These are phyloP conservation scores for Ibycter americanus DNA, from an alignment of 2,797 vertebrate species.

Conservation along the genomic window DNA sequence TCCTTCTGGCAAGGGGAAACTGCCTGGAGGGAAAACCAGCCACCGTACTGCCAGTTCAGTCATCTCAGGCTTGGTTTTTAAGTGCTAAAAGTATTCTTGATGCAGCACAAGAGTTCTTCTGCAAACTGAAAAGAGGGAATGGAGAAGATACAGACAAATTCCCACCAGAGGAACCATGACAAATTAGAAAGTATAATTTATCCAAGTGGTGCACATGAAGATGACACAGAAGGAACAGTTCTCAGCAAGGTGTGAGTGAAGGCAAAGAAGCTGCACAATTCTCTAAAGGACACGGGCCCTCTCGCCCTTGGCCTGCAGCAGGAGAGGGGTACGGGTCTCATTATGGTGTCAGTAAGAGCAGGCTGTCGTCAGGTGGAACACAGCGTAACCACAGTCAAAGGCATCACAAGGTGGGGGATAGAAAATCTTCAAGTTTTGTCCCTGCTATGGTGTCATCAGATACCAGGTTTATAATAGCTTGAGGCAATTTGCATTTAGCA, in stretches of 20 bases:
- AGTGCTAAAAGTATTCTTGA: neutral
- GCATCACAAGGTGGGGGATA: neutral
- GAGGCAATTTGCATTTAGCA: neutral
- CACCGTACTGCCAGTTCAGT: neutral
- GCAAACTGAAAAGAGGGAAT: neutral
- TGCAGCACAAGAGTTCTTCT: neutral
- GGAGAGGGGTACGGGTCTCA: neutral
- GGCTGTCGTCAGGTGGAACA: neutral
- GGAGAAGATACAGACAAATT: neutral
- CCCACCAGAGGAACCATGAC: neutral
- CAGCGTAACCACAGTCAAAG: neutral
- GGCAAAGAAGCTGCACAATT: neutral
- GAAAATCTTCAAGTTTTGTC: neutral
- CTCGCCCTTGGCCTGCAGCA: neutral
- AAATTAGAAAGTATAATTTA: neutral
- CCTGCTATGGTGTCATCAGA: neutral
- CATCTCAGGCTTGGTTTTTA: neutral
- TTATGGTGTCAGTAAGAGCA: neutral
- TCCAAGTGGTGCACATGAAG: neutral
- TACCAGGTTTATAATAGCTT: neutral
- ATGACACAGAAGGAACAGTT: neutral
- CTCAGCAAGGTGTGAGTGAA: neutral
- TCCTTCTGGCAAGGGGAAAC: neutral
- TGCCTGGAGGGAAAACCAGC: neutral
- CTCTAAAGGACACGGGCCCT: neutral